Evolutionary conservation across 2,797 vertebrate species (phyloP).

Genomic region (Eulemur albifrons): DNA sequence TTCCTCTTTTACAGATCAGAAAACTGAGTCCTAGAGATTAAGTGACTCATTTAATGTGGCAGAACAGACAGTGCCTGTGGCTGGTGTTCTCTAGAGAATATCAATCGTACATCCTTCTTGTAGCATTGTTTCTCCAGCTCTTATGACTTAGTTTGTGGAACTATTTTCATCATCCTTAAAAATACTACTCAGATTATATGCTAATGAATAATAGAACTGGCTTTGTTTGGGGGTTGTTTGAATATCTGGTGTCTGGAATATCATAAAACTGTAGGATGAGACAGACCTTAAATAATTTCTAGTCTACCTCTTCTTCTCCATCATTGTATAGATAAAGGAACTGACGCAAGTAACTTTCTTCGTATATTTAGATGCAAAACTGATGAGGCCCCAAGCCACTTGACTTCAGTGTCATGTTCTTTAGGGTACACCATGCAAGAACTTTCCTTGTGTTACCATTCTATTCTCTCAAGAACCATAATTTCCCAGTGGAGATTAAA

Average conservation of each 20-base stretch:
- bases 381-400: not conserved
- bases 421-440: not conserved
- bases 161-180: not conserved
- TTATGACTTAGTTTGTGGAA: not conserved
- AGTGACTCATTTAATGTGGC: not conserved
- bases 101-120: not conserved
- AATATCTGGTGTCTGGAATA: not conserved
- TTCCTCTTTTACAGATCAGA: slow-evolving; percentile 27
- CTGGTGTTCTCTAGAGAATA: not conserved
- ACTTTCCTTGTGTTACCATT: slow-evolving; percentile 60
- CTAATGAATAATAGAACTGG: not conserved
- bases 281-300: not conserved
- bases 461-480: slow-evolving; percentile 66
- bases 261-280: not conserved
- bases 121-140: not conserved
- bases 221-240: not conserved
- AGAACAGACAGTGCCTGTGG: not conserved
- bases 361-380: not conserved
- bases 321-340: not conserved
- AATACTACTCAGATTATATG: not conserved
- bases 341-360: not conserved
- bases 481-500: slow-evolving; percentile 72
- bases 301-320: not conserved
- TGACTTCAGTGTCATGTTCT: not conserved
- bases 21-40: not conserved